phyloP scores from a whole-genome alignment of 2,797 vertebrate species.

The Hydrophis major region DNA sequence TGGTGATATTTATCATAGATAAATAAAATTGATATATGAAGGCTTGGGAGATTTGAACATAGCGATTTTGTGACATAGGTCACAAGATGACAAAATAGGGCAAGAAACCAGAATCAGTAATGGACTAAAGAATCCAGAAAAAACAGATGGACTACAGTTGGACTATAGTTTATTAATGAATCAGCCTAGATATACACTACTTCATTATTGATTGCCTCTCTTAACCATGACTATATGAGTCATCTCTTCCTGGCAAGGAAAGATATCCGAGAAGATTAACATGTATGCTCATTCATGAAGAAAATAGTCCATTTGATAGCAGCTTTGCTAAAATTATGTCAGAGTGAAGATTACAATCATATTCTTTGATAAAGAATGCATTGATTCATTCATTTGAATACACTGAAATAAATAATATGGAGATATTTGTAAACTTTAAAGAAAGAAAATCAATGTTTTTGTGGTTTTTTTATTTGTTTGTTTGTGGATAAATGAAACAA shows the following conservation, averaged over 20 bases:
- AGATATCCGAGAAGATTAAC: background rate
- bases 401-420: background rate
- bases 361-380: background rate
- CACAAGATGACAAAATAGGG: background rate
- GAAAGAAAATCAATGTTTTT: constrained; percentile 21
- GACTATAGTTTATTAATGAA: background rate
- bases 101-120: background rate
- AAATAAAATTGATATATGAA: background rate
- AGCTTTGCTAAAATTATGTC: background rate
- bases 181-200: background rate
- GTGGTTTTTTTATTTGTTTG: constrained; percentile 10
- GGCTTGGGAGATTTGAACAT: background rate
- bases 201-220: background rate
- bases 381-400: background rate
- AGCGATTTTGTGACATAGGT: background rate
- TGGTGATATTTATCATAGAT: background rate
- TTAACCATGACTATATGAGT: background rate
- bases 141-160: background rate
- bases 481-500: constrained; percentile 39
- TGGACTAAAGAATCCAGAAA: background rate
- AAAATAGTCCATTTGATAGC: background rate
- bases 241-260: background rate
- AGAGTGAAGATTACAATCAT: background rate
- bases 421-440: background rate
- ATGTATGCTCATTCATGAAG: background rate